Evolutionary conservation across 1,140 invertebrate species (phyloP).

Genomic region (Formica selysi): DNA sequence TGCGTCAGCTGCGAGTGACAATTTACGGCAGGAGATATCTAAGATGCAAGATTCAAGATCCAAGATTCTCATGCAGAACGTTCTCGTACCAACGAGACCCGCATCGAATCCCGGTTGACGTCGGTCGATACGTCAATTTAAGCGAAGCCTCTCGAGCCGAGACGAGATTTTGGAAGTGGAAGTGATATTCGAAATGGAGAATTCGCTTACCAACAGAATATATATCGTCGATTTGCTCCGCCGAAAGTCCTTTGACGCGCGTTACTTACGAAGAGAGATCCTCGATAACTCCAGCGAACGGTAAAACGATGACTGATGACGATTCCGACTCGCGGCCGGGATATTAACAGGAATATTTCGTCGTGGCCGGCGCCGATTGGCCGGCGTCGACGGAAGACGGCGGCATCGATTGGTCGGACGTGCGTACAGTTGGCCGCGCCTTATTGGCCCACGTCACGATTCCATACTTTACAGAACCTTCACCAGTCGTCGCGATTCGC

Average conservation of each 20-base stretch:
- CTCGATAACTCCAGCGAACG: background rate
- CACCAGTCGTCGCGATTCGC: conserved; percentile 9
- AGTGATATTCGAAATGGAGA: background rate
- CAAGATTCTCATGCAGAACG: background rate
- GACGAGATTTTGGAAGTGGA: too few species aligned
- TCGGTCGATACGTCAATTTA: too few species aligned
- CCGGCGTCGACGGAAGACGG: background rate
- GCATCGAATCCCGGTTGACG: too few species aligned
- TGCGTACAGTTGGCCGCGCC: conserved; percentile 25
- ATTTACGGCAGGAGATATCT: background rate
- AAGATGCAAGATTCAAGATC: background rate
- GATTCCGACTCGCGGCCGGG: background rate
- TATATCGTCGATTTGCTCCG: background rate
- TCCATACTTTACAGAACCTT: background rate
- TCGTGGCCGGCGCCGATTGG: conserved; percentile 52
- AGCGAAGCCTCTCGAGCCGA: too few species aligned
- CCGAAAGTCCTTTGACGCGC: background rate
- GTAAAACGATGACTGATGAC: conserved; percentile 33
- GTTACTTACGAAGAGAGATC: background rate
- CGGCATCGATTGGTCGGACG: background rate
- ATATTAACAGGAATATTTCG: conserved; percentile 52
- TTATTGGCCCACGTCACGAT: conserved; percentile 53
- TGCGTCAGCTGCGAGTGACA: background rate
- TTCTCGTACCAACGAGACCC: too few species aligned
- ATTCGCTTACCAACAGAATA: conserved; percentile 16